Evolutionary conservation across 2,113 vertebrate genomes (phyloP).

Genomic region (Isichthys henryi): DNA sequence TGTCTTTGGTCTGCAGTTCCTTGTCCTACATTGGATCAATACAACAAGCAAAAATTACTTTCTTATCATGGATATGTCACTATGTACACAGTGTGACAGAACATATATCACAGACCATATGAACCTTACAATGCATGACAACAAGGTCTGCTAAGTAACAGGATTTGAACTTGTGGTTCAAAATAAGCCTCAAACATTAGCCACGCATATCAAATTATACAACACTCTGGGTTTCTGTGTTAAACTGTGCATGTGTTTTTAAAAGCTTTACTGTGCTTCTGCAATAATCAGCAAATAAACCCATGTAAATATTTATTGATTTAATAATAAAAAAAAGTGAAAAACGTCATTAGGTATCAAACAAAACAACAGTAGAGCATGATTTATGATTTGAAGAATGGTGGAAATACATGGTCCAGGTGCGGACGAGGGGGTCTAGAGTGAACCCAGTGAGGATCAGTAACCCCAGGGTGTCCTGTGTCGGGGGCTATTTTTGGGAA

Average conservation of each 20-base stretch:
- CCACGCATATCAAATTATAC: background rate
- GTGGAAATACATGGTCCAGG: background rate
- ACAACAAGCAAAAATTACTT: background rate
- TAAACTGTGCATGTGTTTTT: background rate
- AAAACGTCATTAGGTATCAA: background rate
- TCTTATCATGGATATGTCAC: background rate
- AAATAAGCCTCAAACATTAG: background rate
- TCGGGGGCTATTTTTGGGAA: background rate
- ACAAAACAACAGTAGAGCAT: background rate
- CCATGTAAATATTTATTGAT: background rate
- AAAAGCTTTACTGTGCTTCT: background rate
- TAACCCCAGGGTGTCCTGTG: background rate
- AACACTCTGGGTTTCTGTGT: background rate
- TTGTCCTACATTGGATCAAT: slow-evolving; percentile 41
- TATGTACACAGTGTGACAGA: slow-evolving; percentile 2
- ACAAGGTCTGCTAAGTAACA: background rate
- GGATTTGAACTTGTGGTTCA: background rate
- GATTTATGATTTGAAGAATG: background rate
- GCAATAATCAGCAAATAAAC: background rate
- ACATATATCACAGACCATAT: background rate
- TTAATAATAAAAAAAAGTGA: background rate
- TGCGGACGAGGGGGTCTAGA: background rate
- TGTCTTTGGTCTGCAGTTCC: slow-evolving; percentile 79
- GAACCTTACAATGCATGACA: background rate
- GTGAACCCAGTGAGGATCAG: background rate